phyloP scores from a whole-genome alignment of 2,113 vertebrate species.

The Sturnira hondurensis region DNA sequence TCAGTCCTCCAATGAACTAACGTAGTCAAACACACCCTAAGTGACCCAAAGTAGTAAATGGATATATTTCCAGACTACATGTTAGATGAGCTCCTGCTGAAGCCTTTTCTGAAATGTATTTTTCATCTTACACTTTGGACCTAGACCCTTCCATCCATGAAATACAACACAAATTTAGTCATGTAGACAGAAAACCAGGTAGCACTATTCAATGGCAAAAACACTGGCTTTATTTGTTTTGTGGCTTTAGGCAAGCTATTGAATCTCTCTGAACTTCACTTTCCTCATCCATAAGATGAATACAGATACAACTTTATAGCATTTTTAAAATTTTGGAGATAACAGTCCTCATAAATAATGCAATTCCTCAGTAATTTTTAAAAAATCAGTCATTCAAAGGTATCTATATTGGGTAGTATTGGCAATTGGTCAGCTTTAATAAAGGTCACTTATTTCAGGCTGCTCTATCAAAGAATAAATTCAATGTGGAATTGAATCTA shows the following conservation, averaged over 20 bases:
- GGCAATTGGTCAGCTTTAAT: conserved; percentile 15
- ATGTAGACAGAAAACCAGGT: background rate
- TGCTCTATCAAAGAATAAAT: conserved; percentile 42
- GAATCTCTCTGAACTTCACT: background rate
- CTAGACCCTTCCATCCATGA: background rate
- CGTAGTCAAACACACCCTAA: background rate
- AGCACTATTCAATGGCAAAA: background rate
- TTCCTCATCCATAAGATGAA: conserved; percentile 26
- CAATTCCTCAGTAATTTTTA: conserved; percentile 25
- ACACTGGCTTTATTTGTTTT: background rate
- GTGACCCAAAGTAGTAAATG: background rate
- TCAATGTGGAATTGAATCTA: conserved; percentile 27
- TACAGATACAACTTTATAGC: conserved; percentile 5
- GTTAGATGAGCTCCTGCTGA: background rate
- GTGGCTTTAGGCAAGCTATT: background rate
- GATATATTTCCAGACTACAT: background rate
- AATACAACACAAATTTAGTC: conserved; percentile 3
- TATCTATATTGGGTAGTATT: background rate
- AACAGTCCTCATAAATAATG: background rate
- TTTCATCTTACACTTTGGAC: background rate
- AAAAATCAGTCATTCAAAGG: conserved; percentile 38
- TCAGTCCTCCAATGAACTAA: background rate
- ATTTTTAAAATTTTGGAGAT: background rate
- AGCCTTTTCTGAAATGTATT: conserved; percentile 21
- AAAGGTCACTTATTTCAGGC: conserved; percentile 34